Evolutionary conservation across 2,888 invertebrate genomes (phyloP).

Genomic region (Hecatera dysodea): DNA sequence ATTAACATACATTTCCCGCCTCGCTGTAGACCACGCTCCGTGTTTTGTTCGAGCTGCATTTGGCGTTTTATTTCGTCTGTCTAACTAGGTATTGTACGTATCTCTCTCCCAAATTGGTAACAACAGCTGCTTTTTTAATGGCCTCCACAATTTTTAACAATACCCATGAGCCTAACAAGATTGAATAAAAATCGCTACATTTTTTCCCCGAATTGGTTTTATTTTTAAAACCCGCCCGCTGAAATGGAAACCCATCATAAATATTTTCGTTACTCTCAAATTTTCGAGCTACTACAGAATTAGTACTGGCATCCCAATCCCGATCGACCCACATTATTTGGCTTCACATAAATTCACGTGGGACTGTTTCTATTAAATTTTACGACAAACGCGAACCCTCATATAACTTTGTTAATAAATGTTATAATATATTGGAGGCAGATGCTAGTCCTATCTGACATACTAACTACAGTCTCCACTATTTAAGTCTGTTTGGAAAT

Average conservation of each 20-base stretch:
- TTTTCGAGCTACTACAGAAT: slow-evolving; percentile 74
- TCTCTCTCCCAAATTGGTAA: slow-evolving; percentile 35
- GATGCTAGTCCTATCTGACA: slow-evolving; percentile 74
- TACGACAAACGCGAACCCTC: slow-evolving; percentile 85
- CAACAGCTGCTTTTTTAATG: slow-evolving; percentile 31
- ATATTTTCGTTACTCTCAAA: slow-evolving; percentile 70
- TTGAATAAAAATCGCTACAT: background rate
- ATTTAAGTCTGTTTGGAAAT: slow-evolving; percentile 67
- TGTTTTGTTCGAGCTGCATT: slow-evolving; percentile 23
- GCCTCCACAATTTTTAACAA: slow-evolving; percentile 25
- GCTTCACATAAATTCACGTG: slow-evolving; percentile 81
- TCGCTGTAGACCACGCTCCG: slow-evolving; percentile 18
- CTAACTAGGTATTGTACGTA: background rate
- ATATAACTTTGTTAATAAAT: slow-evolving; percentile 89
- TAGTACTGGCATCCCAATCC: slow-evolving; percentile 75
- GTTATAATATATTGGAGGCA: slow-evolving; percentile 83
- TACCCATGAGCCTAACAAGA: slow-evolving; percentile 24
- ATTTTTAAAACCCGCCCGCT: slow-evolving; percentile 51
- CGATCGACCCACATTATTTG: slow-evolving; percentile 74
- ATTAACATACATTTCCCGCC: slow-evolving; percentile 55
- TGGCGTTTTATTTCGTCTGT: slow-evolving; percentile 3
- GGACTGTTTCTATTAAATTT: slow-evolving; percentile 88
- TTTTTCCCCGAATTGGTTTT: slow-evolving; percentile 35
- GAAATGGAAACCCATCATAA: slow-evolving; percentile 69
- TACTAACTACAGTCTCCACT: slow-evolving; percentile 59